Percentiles rank a stretch among this genome's conserved stretches.
Conservation (phyloP, 2,113 vertebrate genomes). For the Hyaena hyaena region DNA sequence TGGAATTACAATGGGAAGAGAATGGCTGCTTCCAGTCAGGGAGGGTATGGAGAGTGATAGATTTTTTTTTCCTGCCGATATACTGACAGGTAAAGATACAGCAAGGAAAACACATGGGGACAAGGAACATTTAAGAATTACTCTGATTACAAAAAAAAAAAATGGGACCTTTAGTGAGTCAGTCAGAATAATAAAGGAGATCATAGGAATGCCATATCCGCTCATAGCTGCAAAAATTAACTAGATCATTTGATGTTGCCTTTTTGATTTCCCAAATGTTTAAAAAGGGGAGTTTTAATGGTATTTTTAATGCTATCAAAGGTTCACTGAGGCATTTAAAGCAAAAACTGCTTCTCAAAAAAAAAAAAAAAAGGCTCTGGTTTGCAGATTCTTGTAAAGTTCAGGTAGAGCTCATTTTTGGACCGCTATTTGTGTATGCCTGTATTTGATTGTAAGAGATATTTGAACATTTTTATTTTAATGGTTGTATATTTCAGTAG, state of each 20-base stretch:
- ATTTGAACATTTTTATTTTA: neutral
- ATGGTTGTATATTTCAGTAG: neutral
- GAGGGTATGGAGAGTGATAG: neutral
- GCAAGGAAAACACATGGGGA: neutral
- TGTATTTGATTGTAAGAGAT: neutral
- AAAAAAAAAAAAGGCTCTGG: neutral
- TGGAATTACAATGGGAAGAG: neutral
- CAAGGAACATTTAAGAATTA: neutral
- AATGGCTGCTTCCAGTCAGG: neutral
- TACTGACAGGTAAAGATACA: neutral
- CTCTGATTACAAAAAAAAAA: neutral
- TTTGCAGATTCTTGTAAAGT: neutral
- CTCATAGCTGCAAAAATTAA: neutral
- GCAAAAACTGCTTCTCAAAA: neutral
- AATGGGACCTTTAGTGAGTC: neutral
- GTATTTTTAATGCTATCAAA: neutral
- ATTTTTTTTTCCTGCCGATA: neutral
- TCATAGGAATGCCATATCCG: neutral
- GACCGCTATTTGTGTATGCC: neutral
- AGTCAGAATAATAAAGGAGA: neutral
- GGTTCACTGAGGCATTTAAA: neutral
- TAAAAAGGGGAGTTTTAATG: neutral
- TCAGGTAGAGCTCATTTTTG: neutral
- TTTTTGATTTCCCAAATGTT: neutral
- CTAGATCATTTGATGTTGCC: neutral